A percentile compares a stretch with the other conserved stretches of the same genome.
These are phyloP conservation scores for Bhutanitis thaidina DNA, from an alignment of 2,888 invertebrate genomes.

Conservation along the genomic window DNA sequence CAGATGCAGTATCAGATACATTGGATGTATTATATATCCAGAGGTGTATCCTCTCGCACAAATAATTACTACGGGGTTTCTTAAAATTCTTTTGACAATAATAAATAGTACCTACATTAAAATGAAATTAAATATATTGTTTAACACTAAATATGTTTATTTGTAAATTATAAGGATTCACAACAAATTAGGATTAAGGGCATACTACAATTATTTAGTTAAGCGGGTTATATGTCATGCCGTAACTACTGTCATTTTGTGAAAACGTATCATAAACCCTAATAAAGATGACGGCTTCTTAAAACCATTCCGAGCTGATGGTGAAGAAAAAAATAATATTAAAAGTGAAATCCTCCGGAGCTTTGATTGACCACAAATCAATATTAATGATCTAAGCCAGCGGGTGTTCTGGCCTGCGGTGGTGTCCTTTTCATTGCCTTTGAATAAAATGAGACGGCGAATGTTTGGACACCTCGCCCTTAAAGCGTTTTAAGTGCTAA, in stretches of 20 bases:
- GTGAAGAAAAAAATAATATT: slow-evolving; percentile 65
- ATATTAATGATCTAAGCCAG: slow-evolving; percentile 78
- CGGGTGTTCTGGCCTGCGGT: slow-evolving; percentile 61
- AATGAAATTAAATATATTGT: no score
- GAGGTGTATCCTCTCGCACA: no score
- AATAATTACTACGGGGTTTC: no score
- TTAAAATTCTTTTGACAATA: no score
- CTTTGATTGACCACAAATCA: slow-evolving; percentile 81
- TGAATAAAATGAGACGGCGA: slow-evolving; percentile 40
- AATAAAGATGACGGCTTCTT: slow-evolving; percentile 46
- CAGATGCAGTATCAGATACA: no score
- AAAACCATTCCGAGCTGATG: slow-evolving; percentile 41
- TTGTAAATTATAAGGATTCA: no score
- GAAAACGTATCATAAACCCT: slow-evolving; percentile 33
- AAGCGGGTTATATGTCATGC: slow-evolving; percentile 13
- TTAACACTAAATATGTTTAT: no score
- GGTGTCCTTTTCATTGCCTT: slow-evolving; percentile 40
- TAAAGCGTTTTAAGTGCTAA: slow-evolving; percentile 78
- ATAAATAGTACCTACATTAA: no score
- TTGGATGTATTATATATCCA: no score
- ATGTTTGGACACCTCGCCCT: slow-evolving; percentile 78
- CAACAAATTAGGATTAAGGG: no score
- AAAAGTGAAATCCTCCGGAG: slow-evolving; percentile 76
- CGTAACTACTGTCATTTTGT: slow-evolving; percentile 14
- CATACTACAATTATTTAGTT: slow-evolving; percentile 2